Base-by-base conservation (phyloP, 2,113 vertebrate genomes). In the Sitta europaea region DNA sequence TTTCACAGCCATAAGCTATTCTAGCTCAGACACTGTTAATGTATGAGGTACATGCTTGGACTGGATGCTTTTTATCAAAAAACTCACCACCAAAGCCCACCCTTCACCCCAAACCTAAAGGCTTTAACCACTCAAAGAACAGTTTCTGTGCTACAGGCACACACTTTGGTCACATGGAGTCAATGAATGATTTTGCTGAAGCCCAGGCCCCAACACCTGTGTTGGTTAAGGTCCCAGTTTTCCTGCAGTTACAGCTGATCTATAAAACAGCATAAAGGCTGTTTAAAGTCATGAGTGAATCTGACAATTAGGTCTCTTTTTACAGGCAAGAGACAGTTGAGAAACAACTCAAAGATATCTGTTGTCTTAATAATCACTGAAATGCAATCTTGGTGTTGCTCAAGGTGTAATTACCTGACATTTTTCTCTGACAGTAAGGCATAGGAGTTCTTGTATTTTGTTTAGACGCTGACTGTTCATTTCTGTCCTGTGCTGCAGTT, bases 41-140 rank as follows among this genome's bases (percentile, higher is more conserved):
- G 23, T 12, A 43, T 20, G 65, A 91, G 40, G 24, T 38, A 40
- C 19, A 48, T 22, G 9, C 6, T 74, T 55, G 36, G 81, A 63
- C 28, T 40, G 19, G 29, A 51, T 59, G 25, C 4, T 63, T 51
- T 9, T 63, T 48, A 84, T 22, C 12, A 45, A 80, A 50, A 65
- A 20, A 0, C 0, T 0, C 10, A 4, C 4, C 12, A 12, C 5
- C 40, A 75, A 86, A 47, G 2, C 14, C 29, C 38, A 7, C 1
- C 0, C 14, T 12, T 14, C 9, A 40, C 23, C 57, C 33, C 53
- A 35, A 72, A 24, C 3, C 19, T 59, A 72, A 82, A 11, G 24
- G 27, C 43, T 71, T 73, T 71, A 47, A 8, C 6, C 24, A 40
- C 20, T 28, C 5, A 2, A 73, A 83, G 10, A 29, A 21, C 5